Percentiles rank a stretch among this genome's conserved stretches.
Evolutionary conservation across 2,888 invertebrate species (phyloP).

Genomic region (Linnaemya tessellans): DNA sequence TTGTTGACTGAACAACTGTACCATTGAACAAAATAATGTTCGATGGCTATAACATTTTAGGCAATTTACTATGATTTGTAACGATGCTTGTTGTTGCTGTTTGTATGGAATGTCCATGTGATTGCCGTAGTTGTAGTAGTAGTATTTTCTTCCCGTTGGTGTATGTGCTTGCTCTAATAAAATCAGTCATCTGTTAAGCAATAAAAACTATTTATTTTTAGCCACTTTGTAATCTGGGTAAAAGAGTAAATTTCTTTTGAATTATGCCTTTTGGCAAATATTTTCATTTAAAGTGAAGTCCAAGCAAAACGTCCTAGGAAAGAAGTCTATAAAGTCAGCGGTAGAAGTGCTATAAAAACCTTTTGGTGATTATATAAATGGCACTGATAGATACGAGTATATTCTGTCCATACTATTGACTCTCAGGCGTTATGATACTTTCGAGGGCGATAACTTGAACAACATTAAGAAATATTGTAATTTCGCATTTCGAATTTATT

Average conservation of each 20-base stretch:
- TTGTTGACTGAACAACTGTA: conserved; percentile 44
- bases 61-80: conserved; percentile 70
- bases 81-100: conserved; percentile 29
- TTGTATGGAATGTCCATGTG: conserved; percentile 33
- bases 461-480: too few relatives aligned
- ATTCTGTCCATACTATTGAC: too few relatives aligned
- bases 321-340: background rate
- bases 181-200: conserved; percentile 70
- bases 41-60: conserved; percentile 62
- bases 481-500: too few relatives aligned
- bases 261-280: conserved; percentile 53
- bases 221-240: conserved; percentile 66
- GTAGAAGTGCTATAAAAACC: too few relatives aligned
- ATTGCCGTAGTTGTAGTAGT: background rate
- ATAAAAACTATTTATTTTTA: conserved; percentile 71
- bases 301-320: background rate
- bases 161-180: conserved; percentile 43
- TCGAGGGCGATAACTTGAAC: too few relatives aligned
- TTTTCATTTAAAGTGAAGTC: conserved; percentile 42
- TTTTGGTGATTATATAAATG: too few relatives aligned
- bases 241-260: conserved; percentile 56
- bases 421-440: too few relatives aligned
- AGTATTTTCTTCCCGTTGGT: conserved; percentile 6
- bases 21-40: conserved; percentile 36
- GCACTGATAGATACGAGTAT: too few relatives aligned